Evolutionary conservation across 2,888 invertebrate species (phyloP).

Genomic region (Ormyrus labotus): DNA sequence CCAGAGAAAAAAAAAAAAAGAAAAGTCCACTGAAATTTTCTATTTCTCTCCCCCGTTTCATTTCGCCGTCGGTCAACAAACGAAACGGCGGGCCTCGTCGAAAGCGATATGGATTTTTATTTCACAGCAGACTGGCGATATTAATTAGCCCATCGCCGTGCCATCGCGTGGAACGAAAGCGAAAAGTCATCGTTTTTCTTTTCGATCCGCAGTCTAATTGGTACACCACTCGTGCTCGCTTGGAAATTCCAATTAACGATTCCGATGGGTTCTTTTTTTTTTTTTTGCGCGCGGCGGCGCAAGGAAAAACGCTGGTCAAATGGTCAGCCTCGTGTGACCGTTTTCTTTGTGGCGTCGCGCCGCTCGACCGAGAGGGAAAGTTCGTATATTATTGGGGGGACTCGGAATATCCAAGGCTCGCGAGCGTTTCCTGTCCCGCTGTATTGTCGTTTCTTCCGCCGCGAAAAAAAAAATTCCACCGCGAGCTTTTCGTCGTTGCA

Average conservation of each 20-base stretch:
- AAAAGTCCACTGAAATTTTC: no score
- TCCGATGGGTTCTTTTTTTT: background rate
- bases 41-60: no score
- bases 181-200: constrained; percentile 20
- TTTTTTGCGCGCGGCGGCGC: background rate
- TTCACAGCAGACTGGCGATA: constrained; percentile 13
- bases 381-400: background rate
- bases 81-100: background rate
- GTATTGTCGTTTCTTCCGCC: no score
- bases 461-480: no score
- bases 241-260: constrained; percentile 50
- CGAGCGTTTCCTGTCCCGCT: no score
- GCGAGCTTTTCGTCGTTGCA: no score
- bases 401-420: no score
- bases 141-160: constrained; percentile 23
- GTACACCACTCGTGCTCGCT: background rate
- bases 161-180: constrained; percentile 6
- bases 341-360: constrained; percentile 39
- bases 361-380: constrained; percentile 52
- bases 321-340: constrained; percentile 42
- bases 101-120: constrained; percentile 20
- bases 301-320: constrained; percentile 15
- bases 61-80: no score
- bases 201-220: background rate
- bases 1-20: no score